phyloP scores from a whole-genome alignment of 2,888 invertebrate species.

The Eurois occulta region DNA sequence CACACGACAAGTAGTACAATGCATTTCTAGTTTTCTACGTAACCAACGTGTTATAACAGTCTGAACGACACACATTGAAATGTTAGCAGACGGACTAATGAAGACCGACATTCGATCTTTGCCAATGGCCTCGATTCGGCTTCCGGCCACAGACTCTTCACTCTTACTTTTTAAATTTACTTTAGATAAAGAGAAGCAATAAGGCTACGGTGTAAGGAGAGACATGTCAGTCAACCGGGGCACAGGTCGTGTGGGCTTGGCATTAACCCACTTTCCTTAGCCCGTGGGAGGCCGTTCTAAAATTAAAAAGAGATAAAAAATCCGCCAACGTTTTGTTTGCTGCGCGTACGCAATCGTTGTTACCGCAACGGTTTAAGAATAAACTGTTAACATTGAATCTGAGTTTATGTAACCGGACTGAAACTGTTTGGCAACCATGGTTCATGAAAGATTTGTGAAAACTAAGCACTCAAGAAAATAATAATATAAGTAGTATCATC shows the following conservation, averaged over 20 bases:
- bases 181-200: slow-evolving; percentile 68
- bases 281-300: slow-evolving; percentile 88
- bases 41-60: slow-evolving; percentile 37
- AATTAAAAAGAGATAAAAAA: slow-evolving; percentile 82
- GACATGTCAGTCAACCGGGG: slow-evolving; percentile 81
- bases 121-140: slow-evolving; percentile 78
- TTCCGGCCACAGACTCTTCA: slow-evolving; percentile 74
- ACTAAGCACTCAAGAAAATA: slow-evolving; percentile 21
- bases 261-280: slow-evolving; percentile 87
- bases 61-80: slow-evolving; percentile 48
- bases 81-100: slow-evolving; percentile 43
- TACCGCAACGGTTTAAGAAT: slow-evolving; percentile 83
- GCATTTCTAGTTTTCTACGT: slow-evolving; percentile 35
- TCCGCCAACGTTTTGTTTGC: slow-evolving; percentile 79
- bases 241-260: slow-evolving; percentile 86
- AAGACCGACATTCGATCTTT: slow-evolving; percentile 63
- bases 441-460: slow-evolving; percentile 53
- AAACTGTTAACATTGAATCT: slow-evolving; percentile 75
- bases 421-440: slow-evolving; percentile 56
- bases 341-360: slow-evolving; percentile 79
- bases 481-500: slow-evolving; percentile 18
- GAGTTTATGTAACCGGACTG: slow-evolving; percentile 65
- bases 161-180: slow-evolving; percentile 69
- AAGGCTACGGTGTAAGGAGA: slow-evolving; percentile 73
- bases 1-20: slow-evolving; percentile 30